A percentile compares a stretch with the other conserved stretches of the same genome.
Evolutionary conservation across 2,888 invertebrate species (phyloP).

Genomic region (Archips crataeganus): DNA sequence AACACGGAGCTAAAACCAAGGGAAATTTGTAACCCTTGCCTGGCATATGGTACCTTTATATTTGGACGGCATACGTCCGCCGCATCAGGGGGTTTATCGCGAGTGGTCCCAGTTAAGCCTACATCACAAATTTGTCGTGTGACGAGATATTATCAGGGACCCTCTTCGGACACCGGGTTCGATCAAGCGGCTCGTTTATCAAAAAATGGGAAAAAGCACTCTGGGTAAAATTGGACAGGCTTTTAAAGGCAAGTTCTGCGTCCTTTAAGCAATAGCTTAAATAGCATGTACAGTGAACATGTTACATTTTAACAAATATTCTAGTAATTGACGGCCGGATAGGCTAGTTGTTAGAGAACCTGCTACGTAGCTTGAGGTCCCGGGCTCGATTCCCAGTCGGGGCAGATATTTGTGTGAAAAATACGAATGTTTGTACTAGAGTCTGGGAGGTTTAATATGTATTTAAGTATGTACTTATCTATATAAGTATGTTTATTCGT

Average conservation of each 20-base stretch:
- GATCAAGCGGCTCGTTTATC: constrained; percentile 76
- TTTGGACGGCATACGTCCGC: constrained; percentile 38
- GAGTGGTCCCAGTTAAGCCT: constrained; percentile 56
- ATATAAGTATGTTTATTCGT: too few relatives aligned
- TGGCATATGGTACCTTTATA: constrained; percentile 37
- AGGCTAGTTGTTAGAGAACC: too few relatives aligned
- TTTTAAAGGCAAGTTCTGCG: constrained; percentile 47
- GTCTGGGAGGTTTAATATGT: too few relatives aligned
- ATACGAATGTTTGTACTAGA: too few relatives aligned
- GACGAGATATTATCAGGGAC: constrained; percentile 78
- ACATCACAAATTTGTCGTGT: constrained; percentile 78
- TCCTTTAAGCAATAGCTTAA: constrained; percentile 10
- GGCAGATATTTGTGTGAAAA: too few relatives aligned
- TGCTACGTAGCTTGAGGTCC: too few relatives aligned
- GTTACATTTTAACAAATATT: too few relatives aligned
- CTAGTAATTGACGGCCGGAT: too few relatives aligned
- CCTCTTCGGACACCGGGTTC: constrained; percentile 65
- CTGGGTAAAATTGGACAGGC: constrained; percentile 59
- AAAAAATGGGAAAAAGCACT: constrained; percentile 67
- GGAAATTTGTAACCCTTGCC: constrained; percentile 42
- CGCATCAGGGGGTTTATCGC: constrained; percentile 55
- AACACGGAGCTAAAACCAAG: constrained; percentile 33
- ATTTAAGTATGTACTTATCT: too few relatives aligned
- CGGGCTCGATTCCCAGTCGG: too few relatives aligned
- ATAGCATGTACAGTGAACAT: too few relatives aligned